A percentile compares a stretch with the other conserved stretches of the same genome.
Conservation (phyloP, 64 coral and sea anemone genomes). For the Montipora cactus region DNA sequence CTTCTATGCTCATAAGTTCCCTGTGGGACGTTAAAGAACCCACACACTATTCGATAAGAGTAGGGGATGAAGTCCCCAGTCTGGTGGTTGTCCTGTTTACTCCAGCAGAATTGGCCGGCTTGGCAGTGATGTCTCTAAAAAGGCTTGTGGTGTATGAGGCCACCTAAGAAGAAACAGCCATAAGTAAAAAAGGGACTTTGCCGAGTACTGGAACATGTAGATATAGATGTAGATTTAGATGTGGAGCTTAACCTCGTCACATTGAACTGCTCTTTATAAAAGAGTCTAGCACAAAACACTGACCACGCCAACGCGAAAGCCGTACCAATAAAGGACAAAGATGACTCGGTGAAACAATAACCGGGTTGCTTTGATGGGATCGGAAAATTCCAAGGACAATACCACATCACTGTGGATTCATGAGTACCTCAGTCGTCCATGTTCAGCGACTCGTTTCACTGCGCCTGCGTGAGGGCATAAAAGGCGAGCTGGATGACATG, state of each 20-base stretch:
- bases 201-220: too few species aligned
- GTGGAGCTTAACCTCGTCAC: not conserved
- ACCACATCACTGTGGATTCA: slow-evolving; percentile 46
- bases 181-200: too few species aligned
- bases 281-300: not conserved
- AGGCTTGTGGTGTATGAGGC: too few species aligned
- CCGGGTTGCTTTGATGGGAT: slow-evolving; percentile 38
- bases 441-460: slow-evolving; percentile 40
- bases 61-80: too few species aligned
- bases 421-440: slow-evolving; percentile 51
- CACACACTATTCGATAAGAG: too few species aligned
- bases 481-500: slow-evolving; percentile 30
- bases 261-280: slow-evolving; percentile 68
- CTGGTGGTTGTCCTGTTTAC: too few species aligned
- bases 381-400: not conserved
- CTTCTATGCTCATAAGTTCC: too few species aligned
- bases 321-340: not conserved
- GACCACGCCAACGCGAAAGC: not conserved
- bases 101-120: too few species aligned
- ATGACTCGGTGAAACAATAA: not conserved
- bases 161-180: too few species aligned
- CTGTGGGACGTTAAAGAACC: too few species aligned
- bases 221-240: too few species aligned
- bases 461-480: slow-evolving; percentile 51
- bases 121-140: too few species aligned